Percentiles rank a stretch among this genome's conserved stretches.
These are phyloP conservation scores for Crenichthys baileyi DNA, from an alignment of 2,797 vertebrate species.

Conservation along the genomic window DNA sequence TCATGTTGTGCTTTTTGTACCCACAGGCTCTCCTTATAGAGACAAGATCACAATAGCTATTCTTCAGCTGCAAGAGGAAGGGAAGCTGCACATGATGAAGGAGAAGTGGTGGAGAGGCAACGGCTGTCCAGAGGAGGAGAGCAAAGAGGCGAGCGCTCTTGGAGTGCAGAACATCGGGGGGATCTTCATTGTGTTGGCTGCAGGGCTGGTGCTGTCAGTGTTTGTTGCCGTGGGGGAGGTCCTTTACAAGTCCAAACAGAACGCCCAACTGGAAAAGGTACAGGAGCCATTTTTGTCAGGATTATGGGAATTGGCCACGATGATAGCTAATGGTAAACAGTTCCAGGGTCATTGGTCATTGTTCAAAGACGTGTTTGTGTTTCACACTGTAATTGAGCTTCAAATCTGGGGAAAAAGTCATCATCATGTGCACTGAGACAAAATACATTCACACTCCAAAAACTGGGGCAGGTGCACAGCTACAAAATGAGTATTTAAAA, in stretches of 20 bases:
- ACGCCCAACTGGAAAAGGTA: slow-evolving; percentile 96
- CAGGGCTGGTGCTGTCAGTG: slow-evolving; percentile 95
- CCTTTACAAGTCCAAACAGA: slow-evolving; percentile 98
- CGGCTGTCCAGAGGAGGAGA: slow-evolving; percentile 96
- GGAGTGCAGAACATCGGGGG: slow-evolving; percentile 98
- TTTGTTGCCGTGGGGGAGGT: slow-evolving; percentile 98
- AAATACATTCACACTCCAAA: background rate
- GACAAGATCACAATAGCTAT: slow-evolving; percentile 99
- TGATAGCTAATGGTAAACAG: background rate
- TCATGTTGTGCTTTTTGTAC: slow-evolving; percentile 25
- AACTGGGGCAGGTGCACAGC: background rate
- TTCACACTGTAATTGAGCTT: background rate
- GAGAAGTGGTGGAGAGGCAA: slow-evolving; percentile 92
- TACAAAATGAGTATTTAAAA: background rate
- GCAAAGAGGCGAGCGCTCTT: slow-evolving; percentile 96
- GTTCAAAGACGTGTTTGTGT: background rate
- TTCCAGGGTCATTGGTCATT: background rate
- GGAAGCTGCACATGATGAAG: slow-evolving; percentile 90
- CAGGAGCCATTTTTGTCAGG: background rate
- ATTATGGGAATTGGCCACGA: background rate
- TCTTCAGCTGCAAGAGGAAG: slow-evolving; percentile 96
- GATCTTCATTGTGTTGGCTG: slow-evolving; percentile 97
- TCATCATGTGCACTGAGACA: background rate
- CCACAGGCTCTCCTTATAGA: slow-evolving; percentile 93
- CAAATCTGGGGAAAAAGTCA: background rate